Evolutionary conservation across 2,888 invertebrate species (phyloP).

Genomic region (Rhingia rostrata): DNA sequence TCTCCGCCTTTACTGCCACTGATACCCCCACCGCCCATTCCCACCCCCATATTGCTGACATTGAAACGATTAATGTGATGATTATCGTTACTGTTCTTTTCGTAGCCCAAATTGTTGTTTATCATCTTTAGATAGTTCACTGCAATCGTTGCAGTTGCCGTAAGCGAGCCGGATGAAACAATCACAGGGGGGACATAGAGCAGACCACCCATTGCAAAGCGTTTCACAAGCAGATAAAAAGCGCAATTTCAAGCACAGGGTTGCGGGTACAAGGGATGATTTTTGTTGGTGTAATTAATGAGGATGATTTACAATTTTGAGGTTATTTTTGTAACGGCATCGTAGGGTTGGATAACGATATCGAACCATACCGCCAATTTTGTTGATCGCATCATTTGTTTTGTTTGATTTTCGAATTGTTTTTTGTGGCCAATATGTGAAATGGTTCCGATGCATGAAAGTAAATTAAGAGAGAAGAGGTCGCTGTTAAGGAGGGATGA

Average conservation of each 20-base stretch:
- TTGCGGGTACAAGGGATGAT: slow-evolving; percentile 35
- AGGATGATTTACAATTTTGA: slow-evolving; percentile 64
- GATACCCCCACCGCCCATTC: slow-evolving; percentile 46
- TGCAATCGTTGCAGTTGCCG: slow-evolving; percentile 17
- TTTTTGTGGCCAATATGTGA: slow-evolving; percentile 60
- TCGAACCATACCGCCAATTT: slow-evolving; percentile 67
- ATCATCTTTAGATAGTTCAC: slow-evolving; percentile 78
- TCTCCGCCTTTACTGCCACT: slow-evolving; percentile 10
- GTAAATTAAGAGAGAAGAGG: slow-evolving; percentile 58
- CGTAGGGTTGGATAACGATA: slow-evolving; percentile 59
- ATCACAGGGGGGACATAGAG: neutral
- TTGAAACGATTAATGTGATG: slow-evolving; percentile 76
- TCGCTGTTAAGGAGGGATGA: slow-evolving; percentile 21
- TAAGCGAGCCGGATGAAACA: slow-evolving; percentile 11
- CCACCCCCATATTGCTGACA: slow-evolving; percentile 52
- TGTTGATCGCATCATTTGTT: slow-evolving; percentile 33
- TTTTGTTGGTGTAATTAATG: slow-evolving; percentile 39
- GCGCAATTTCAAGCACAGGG: slow-evolving; percentile 55
- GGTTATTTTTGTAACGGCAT: slow-evolving; percentile 22
- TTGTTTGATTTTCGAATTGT: neutral
- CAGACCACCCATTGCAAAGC: slow-evolving; percentile 5
- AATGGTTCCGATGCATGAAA: slow-evolving; percentile 72
- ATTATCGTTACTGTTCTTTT: slow-evolving; percentile 80
- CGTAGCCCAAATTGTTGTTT: slow-evolving; percentile 82
- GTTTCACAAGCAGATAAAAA: slow-evolving; percentile 54